Evolutionary conservation across 2,113 vertebrate species (phyloP).

Genomic region (Archocentrus centrarchus): DNA sequence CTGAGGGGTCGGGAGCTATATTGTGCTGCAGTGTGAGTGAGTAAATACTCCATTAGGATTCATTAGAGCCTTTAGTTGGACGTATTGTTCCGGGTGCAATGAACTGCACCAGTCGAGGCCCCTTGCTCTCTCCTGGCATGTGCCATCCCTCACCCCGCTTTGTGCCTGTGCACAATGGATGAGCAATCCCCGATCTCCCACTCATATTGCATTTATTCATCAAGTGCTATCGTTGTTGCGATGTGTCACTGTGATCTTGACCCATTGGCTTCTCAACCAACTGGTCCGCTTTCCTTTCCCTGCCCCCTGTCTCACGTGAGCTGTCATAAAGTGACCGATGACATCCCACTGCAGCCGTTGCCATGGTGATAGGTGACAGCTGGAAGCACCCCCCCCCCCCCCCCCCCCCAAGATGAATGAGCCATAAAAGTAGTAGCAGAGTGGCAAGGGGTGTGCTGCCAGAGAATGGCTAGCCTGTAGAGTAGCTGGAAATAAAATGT

Average conservation of each 20-base stretch:
- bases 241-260: background rate
- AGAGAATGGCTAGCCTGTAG: background rate
- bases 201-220: slow-evolving; percentile 30
- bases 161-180: slow-evolving; percentile 37
- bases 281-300: background rate
- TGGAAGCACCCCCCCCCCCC: slow-evolving; percentile 56
- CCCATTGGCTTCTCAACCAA: background rate
- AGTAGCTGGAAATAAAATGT: background rate
- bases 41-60: slow-evolving; percentile 77
- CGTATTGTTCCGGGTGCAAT: slow-evolving; percentile 47
- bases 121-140: slow-evolving; percentile 39
- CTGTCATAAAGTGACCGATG: slow-evolving; percentile 59
- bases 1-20: slow-evolving; percentile 33
- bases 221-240: background rate
- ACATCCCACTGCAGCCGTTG: slow-evolving; percentile 60
- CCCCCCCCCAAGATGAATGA: slow-evolving; percentile 62
- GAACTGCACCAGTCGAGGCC: slow-evolving; percentile 47
- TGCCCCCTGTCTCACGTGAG: slow-evolving; percentile 22
- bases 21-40: slow-evolving; percentile 51
- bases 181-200: slow-evolving; percentile 1
- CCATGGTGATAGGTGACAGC: slow-evolving; percentile 67
- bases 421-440: slow-evolving; percentile 45
- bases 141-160: slow-evolving; percentile 34
- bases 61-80: slow-evolving; percentile 62
- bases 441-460: slow-evolving; percentile 21